Evolutionary conservation across 1,140 invertebrate species (phyloP), one percentile per base, ranked within the genome.

Genomic region (Cotesia typhae): DNA sequence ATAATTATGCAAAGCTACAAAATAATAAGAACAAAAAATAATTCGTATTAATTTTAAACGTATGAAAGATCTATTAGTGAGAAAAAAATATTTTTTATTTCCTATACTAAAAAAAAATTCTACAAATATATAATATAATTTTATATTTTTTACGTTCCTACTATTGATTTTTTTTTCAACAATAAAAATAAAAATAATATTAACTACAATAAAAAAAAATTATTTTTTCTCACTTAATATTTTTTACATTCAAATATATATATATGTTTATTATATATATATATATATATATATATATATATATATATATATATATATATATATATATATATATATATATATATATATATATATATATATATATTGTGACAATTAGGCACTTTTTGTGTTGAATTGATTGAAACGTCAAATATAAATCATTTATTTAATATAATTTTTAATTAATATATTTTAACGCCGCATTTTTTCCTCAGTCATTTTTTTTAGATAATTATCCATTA

Each of bases 361-460:
- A 61, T 70, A 36, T 64, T 41, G 17, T 59, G 71, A 73, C 47
- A 55, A 71, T 73, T 73, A 75, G 71, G 71, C 74, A 73, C 71
- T 75, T 75, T 71, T 60, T 70, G 7, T 64, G n/a, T 63, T 71
- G 17, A 64, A 38, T 20, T 37, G 37, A 12, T 67, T 55, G 4
- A 55, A 3, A 14, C 53, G 53, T 64, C 14, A 64, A 12, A 67
- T 67, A 67, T 67, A 52, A 20, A 67, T 67, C 10, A 35, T n/a
- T 61, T 20, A 65, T 4, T 41, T 65, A n/a, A 14, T 17, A 14
- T 7, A 65, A 38, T 65, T 47, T 4, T 20, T 60, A 28, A 28
- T 28, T 28, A 28, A 28, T 28, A 28, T 28, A 60, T 28, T 28
- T 20, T 35, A 20, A 28, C 28, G 9, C 17, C 28, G 20, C 10